Base-by-base conservation (phyloP, 1,140 invertebrate genomes). In the Araneus ventricosus region DNA sequence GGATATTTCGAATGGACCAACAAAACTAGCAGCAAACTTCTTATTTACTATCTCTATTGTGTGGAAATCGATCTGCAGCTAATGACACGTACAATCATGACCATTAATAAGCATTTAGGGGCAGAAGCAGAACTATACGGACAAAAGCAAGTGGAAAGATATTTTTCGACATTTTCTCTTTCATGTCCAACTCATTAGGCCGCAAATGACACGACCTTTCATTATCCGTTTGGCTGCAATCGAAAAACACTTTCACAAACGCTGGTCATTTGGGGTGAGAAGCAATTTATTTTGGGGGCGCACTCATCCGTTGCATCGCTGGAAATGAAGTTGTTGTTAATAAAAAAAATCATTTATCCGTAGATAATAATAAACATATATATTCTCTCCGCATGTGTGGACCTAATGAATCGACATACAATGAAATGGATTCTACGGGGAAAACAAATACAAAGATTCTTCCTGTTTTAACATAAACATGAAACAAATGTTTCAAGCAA, bases 201-300 rank as follows among this genome's bases (percentile, higher is more conserved):
- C 59, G 5, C 22, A 63, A 52, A 52, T 52, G 45, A 52, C 45
- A 52, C 45, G 59, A 30, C 37, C 30, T 4, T 75, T 75, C 70
- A 75, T 75, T 75, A 75, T 75, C 22, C 27, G 6, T 30, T 75
- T 37, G 27, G 17, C 30, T 75, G 70, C 30, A 37, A 37, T 37
- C 34, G 70, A 34, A 75, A 75, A 52, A 82, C 39, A 82, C 41
- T 82, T 82, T 82, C 80, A 52, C 24, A 27, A 82, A 24, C 39
- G 39, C n/a, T 82, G 80, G 80, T 82, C 80, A 82, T 82, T 82
- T 52, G 80, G 80, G 10, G 80, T 82, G 80, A 52, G 80, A 82
- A 82, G 45, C 39, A 45, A 82, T 80, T 82, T 82, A 82, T 82
- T 82, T 41, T n/a, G 22, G n/a, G 39, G 41, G n/a, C 3, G 80